These are phyloP conservation scores for Zaprionus lineosus DNA, from an alignment of 2,888 invertebrate genomes.

Conservation along the genomic window DNA sequence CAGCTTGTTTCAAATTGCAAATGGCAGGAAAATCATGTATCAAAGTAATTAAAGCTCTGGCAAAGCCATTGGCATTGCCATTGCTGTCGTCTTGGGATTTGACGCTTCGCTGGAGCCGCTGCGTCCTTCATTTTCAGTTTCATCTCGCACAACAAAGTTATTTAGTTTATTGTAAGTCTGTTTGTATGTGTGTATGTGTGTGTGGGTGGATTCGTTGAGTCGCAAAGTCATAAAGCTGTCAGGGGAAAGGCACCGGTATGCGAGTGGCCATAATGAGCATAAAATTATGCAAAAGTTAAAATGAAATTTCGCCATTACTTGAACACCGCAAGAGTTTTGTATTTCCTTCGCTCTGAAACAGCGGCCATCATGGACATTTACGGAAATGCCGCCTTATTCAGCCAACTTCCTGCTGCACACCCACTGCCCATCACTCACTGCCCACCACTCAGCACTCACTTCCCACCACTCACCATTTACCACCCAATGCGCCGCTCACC, in stretches of 20 bases:
- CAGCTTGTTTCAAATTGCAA: constrained; percentile 60
- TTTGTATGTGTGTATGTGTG: constrained; percentile 1
- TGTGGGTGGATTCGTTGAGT: background rate
- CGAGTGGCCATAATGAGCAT: constrained; percentile 60
- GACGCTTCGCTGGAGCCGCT: constrained; percentile 39
- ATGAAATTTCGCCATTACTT: constrained; percentile 68
- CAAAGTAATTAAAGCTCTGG: constrained; percentile 72
- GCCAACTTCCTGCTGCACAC: background rate
- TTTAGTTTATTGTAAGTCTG: background rate
- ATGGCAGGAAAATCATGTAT: constrained; percentile 74
- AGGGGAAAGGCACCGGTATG: background rate
- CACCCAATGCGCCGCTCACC: no score
- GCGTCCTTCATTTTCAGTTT: constrained; percentile 7
- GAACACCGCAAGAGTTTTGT: constrained; percentile 54
- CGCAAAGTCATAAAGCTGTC: background rate
- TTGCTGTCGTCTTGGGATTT: constrained; percentile 56
- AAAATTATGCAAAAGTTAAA: constrained; percentile 75
- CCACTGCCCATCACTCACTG: no score
- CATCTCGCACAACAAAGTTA: constrained; percentile 20
- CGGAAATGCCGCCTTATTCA: background rate
- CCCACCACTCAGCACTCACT: background rate
- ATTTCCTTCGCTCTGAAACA: constrained; percentile 19
- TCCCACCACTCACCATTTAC: background rate
- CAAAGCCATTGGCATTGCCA: constrained; percentile 16
- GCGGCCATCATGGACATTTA: constrained; percentile 16